Conservation (phyloP, 2,113 vertebrate species). For the Siniperca knerii region DNA sequence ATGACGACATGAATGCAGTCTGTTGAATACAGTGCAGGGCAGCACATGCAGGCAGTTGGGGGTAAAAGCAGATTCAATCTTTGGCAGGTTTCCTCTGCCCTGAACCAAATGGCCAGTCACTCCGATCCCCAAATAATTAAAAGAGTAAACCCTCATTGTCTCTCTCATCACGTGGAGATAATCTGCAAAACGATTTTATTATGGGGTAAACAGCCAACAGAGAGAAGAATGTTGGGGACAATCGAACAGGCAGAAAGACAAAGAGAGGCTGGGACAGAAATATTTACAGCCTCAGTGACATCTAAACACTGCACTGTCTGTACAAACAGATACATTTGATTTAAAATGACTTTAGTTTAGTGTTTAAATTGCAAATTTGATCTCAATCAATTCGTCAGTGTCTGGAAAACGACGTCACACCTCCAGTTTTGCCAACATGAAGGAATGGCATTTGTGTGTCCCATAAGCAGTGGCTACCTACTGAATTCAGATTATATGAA, state of each 20-base stretch:
- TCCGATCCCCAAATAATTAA: slow-evolving; percentile 62
- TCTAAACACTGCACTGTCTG: not conserved
- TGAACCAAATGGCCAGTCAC: slow-evolving; percentile 31
- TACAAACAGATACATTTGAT: not conserved
- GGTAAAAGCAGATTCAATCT: not conserved
- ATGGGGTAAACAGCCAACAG: slow-evolving; percentile 17
- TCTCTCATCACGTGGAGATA: slow-evolving; percentile 54
- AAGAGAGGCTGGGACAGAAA: slow-evolving; percentile 29
- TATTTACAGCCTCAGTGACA: not conserved
- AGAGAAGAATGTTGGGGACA: slow-evolving; percentile 46
- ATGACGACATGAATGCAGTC: not conserved
- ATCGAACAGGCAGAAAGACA: slow-evolving; percentile 18
- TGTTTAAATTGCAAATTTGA: not conserved
- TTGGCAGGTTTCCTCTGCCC: slow-evolving; percentile 10
- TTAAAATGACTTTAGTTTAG: not conserved
- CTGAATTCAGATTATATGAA: not conserved
- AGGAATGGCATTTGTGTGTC: not conserved
- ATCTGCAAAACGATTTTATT: slow-evolving; percentile 42
- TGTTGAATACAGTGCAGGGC: not conserved
- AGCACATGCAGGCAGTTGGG: not conserved
- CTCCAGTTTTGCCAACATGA: not conserved
- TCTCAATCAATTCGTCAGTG: not conserved
- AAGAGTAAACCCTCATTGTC: slow-evolving; percentile 60
- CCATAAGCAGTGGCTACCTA: not conserved
- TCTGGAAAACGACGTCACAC: not conserved